Evolutionary conservation across 1,140 invertebrate genomes (phyloP).

Genomic region (Agrilus planipennis): DNA sequence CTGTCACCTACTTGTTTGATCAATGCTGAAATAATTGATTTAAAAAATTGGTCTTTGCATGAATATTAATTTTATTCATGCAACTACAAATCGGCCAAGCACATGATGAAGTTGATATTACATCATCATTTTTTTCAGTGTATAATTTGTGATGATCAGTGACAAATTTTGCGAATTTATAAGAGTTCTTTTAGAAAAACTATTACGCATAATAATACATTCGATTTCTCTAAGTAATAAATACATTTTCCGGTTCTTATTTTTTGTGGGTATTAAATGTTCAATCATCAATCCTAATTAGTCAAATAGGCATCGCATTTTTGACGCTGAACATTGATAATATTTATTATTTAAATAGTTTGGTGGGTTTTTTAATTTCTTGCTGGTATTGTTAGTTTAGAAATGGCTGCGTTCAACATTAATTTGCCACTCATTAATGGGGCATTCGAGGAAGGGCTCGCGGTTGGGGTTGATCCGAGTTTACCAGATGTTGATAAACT

Average conservation of each 20-base stretch:
- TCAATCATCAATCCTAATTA: conserved; percentile 22
- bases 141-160: conserved; percentile 1
- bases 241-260: conserved; percentile 17
- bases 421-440: too few species aligned
- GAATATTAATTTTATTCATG: too few species aligned
- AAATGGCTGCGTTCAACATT: too few species aligned
- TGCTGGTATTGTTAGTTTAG: too few species aligned
- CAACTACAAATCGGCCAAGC: too few species aligned
- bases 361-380: too few species aligned
- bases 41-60: background rate
- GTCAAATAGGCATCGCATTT: conserved; percentile 21
- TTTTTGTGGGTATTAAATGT: conserved; percentile 16
- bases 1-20: background rate
- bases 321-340: conserved; percentile 17
- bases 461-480: too few species aligned
- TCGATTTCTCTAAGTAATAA: conserved; percentile 4
- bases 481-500: too few species aligned
- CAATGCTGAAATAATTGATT: conserved; percentile 3
- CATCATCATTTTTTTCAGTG: too few species aligned
- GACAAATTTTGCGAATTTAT: background rate
- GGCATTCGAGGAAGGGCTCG: too few species aligned
- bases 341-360: background rate
- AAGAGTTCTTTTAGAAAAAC: background rate
- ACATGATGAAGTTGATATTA: too few species aligned
- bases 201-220: background rate